These are phyloP conservation scores for Enoplosus armatus DNA, from an alignment of 2,797 vertebrate species.

Conservation along the genomic window DNA sequence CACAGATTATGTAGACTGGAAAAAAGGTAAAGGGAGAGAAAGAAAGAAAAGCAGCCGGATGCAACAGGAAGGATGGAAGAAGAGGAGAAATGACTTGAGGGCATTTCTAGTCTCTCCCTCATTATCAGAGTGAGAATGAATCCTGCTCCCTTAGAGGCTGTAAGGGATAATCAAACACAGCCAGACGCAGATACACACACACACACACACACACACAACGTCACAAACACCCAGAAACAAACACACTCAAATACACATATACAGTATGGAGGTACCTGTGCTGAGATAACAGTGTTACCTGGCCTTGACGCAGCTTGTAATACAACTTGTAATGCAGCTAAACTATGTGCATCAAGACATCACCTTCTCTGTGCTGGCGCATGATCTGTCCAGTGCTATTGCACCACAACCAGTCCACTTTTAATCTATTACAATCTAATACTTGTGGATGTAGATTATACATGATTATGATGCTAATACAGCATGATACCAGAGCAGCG, in stretches of 20 bases:
- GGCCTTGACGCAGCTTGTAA: slow-evolving; percentile 40
- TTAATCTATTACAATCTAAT: slow-evolving; percentile 61
- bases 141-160: slow-evolving; percentile 82
- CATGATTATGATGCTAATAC: slow-evolving; percentile 74
- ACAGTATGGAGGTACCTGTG: slow-evolving; percentile 32
- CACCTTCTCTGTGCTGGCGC: neutral
- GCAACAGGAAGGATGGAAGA: slow-evolving; percentile 79
- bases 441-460: slow-evolving; percentile 68
- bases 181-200: slow-evolving; percentile 57
- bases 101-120: slow-evolving; percentile 86
- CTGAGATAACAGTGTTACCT: slow-evolving; percentile 25
- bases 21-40: slow-evolving; percentile 47
- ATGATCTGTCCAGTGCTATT: slow-evolving; percentile 19
- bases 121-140: slow-evolving; percentile 89
- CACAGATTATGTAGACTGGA: slow-evolving; percentile 46
- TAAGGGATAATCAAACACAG: slow-evolving; percentile 87
- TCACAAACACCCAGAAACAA: slow-evolving; percentile 51
- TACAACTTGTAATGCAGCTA: slow-evolving; percentile 35
- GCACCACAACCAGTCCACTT: slow-evolving; percentile 36
- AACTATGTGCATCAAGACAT: slow-evolving; percentile 26
- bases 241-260: slow-evolving; percentile 44
- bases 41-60: slow-evolving; percentile 57
- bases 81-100: slow-evolving; percentile 86
- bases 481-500: slow-evolving; percentile 56
- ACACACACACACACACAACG: slow-evolving; percentile 41